Conservation (phyloP, 1,140 invertebrate genomes). For the Drosophila takahashii region DNA sequence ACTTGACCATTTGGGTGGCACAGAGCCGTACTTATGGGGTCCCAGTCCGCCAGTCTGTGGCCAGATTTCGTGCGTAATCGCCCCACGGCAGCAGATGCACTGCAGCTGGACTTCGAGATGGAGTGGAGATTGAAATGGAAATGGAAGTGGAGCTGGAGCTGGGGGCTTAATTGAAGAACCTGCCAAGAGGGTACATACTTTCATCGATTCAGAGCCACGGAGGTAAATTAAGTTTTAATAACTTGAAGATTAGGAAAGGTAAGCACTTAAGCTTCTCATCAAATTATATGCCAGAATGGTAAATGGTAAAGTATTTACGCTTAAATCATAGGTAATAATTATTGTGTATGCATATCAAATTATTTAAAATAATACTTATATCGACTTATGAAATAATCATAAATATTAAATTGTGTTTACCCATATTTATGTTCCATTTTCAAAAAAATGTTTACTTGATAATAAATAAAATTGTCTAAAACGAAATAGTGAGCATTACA, state of each 20-base stretch:
- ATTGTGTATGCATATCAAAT: too few species aligned
- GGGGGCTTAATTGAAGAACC: slow-evolving; percentile 32
- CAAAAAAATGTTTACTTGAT: too few species aligned
- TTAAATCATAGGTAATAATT: too few species aligned
- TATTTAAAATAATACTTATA: too few species aligned
- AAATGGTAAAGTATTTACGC: too few species aligned
- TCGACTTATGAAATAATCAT: too few species aligned
- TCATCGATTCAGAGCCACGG: not conserved
- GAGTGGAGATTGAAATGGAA: slow-evolving; percentile 4
- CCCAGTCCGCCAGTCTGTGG: slow-evolving; percentile 1
- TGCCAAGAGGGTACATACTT: slow-evolving; percentile 9
- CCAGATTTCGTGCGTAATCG: slow-evolving; percentile 34
- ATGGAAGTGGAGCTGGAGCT: not conserved
- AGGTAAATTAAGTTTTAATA: slow-evolving; percentile 30
- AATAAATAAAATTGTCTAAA: too few species aligned
- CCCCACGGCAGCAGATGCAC: slow-evolving; percentile 34
- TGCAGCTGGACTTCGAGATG: slow-evolving; percentile 20
- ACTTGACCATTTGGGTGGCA: slow-evolving; percentile 81
- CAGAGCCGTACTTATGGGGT: slow-evolving; percentile 35
- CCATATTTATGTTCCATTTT: too few species aligned
- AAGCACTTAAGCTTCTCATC: not conserved
- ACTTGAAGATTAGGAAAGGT: slow-evolving; percentile 4
- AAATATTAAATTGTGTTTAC: too few species aligned
- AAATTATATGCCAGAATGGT: not conserved
- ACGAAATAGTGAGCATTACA: too few species aligned